Conservation (phyloP, 2,113 vertebrate genomes). For the Poecilia latipinna region DNA sequence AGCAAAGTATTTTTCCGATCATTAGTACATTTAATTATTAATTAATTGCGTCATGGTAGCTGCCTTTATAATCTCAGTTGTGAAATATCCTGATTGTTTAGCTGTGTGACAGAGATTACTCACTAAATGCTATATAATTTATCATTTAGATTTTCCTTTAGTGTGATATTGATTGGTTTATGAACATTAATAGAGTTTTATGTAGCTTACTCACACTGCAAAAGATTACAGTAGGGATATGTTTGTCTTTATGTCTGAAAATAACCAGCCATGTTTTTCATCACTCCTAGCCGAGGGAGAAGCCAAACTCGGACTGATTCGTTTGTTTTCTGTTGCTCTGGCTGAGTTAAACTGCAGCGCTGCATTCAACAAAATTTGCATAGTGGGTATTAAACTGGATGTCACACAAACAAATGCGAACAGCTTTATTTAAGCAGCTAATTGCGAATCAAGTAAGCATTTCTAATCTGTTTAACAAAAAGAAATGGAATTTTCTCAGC, state of each 20-base stretch:
- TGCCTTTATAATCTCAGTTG: too few relatives aligned
- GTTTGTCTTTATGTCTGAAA: conserved; percentile 60
- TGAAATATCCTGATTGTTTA: not conserved
- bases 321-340: conserved; percentile 54
- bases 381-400: conserved; percentile 62
- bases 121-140: not conserved
- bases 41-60: not conserved
- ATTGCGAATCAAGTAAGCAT: conserved; percentile 78
- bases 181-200: not conserved
- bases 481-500: conserved; percentile 60
- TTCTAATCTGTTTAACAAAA: conserved; percentile 77
- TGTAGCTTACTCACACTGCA: conserved; percentile 2
- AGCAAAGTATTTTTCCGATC: not conserved
- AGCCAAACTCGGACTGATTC: conserved; percentile 49
- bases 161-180: too few relatives aligned
- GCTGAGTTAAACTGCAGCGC: conserved; percentile 50
- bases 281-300: conserved; percentile 61
- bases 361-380: conserved; percentile 67
- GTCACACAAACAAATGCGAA: conserved; percentile 63
- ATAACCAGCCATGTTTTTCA: conserved; percentile 51
- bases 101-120: not conserved
- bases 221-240: conserved; percentile 20
- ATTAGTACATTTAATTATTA: not conserved
- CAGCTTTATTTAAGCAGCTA: conserved; percentile 77
- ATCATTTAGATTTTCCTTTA: not conserved